Evolutionary conservation across 2,888 invertebrate genomes (phyloP).

Genomic region (Dasypogon diadema): DNA sequence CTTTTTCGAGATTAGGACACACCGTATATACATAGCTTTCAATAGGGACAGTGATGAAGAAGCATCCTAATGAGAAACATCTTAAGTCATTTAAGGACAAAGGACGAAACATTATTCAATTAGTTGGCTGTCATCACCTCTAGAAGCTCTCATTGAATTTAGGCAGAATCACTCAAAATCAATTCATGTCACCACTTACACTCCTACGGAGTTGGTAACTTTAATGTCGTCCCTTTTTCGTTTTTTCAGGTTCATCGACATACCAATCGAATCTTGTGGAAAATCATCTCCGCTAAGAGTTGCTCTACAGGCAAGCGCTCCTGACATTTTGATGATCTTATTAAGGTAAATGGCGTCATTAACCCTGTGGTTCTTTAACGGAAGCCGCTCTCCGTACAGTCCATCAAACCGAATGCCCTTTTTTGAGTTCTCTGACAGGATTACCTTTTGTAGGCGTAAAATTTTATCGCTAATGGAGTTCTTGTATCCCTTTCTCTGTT

Average conservation of each 20-base stretch:
- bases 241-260: conserved; percentile 75
- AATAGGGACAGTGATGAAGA: too few relatives aligned
- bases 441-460: conserved; percentile 24
- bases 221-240: conserved; percentile 13
- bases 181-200: neutral
- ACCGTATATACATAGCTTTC: too few relatives aligned
- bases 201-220: neutral
- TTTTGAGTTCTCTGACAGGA: neutral
- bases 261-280: conserved; percentile 86
- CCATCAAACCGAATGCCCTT: neutral
- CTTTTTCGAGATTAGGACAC: too few relatives aligned
- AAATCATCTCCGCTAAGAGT: conserved; percentile 79
- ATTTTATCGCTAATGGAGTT: conserved; percentile 38
- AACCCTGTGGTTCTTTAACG: conserved; percentile 38
- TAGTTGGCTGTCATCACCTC: neutral
- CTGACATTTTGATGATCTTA: conserved; percentile 81
- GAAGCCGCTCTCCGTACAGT: conserved; percentile 12
- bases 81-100: too few relatives aligned
- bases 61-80: too few relatives aligned
- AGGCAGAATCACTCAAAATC: neutral
- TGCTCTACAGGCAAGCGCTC: conserved; percentile 79
- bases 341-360: conserved; percentile 68
- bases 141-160: conserved; percentile 3
- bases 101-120: too few relatives aligned
- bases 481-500: neutral